These are phyloP conservation scores for Rhamnusium bicolor DNA, from an alignment of 2,888 invertebrate genomes.

Conservation along the genomic window DNA sequence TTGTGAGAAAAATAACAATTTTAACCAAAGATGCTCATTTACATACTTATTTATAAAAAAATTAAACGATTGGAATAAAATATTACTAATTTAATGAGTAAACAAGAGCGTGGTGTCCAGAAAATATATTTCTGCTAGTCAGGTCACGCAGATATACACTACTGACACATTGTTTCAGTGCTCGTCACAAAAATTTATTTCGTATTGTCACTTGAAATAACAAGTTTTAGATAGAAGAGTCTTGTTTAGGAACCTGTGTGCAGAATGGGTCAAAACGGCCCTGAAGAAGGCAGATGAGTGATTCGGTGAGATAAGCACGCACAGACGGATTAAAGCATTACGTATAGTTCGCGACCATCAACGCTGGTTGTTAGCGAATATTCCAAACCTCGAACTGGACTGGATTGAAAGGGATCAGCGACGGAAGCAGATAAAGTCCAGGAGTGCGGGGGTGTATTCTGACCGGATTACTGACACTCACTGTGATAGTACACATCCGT, in stretches of 20 bases:
- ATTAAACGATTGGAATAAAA: no score
- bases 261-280: constrained; percentile 32
- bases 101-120: no score
- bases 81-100: no score
- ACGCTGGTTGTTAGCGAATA: constrained; percentile 45
- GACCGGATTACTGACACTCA: constrained; percentile 63
- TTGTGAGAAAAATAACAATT: no score
- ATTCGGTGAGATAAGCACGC: constrained; percentile 66
- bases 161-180: no score
- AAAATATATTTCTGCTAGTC: no score
- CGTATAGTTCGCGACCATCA: constrained; percentile 54
- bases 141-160: no score
- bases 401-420: constrained; percentile 67
- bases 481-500: constrained; percentile 65
- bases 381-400: constrained; percentile 52
- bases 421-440: constrained; percentile 66
- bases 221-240: background rate
- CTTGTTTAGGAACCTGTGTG: background rate
- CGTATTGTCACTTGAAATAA: background rate
- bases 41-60: no score
- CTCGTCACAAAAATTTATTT: no score
- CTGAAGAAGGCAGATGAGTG: constrained; percentile 61
- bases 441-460: constrained; percentile 60
- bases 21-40: no score
- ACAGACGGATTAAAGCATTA: constrained; percentile 63